Percentiles rank a stretch among this genome's conserved stretches.
Conservation (phyloP, 2,113 vertebrate genomes). For the Malurus melanocephalus region DNA sequence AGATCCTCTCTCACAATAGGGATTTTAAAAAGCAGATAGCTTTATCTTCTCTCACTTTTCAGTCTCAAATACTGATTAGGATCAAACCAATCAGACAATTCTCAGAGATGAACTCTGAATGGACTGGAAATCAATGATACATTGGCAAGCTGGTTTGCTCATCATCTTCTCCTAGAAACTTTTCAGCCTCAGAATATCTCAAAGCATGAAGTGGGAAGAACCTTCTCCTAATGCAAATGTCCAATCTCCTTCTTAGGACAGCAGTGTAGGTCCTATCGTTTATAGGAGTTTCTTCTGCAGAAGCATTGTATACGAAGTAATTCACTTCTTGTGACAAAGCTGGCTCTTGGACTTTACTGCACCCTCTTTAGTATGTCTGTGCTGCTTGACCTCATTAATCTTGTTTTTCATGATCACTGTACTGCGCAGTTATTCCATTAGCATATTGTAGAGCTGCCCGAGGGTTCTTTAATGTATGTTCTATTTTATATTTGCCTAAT, state of each 20-base stretch:
- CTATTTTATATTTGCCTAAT: slow-evolving; percentile 47
- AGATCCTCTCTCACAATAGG: background rate
- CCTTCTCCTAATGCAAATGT: background rate
- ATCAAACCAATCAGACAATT: background rate
- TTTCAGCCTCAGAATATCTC: background rate
- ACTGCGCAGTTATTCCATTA: slow-evolving; percentile 56
- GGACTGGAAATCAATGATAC: background rate
- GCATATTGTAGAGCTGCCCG: slow-evolving; percentile 39
- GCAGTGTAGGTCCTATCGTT: background rate
- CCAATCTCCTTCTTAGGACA: background rate
- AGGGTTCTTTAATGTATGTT: slow-evolving; percentile 45
- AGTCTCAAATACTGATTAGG: background rate
- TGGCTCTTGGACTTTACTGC: background rate
- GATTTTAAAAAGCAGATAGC: background rate
- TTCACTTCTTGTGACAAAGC: background rate
- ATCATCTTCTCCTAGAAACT: background rate
- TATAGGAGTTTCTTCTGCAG: background rate
- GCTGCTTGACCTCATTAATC: slow-evolving; percentile 55
- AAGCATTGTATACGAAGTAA: background rate
- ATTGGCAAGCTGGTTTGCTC: background rate
- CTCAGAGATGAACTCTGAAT: background rate
- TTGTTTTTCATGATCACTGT: slow-evolving; percentile 46
- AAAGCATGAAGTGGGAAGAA: background rate
- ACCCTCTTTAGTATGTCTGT: background rate
- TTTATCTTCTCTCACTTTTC: background rate